A percentile compares a stretch with the other conserved stretches of the same genome.
These are phyloP conservation scores for Lasiurus borealis DNA, from an alignment of 2,113 vertebrate genomes.

Conservation along the genomic window DNA sequence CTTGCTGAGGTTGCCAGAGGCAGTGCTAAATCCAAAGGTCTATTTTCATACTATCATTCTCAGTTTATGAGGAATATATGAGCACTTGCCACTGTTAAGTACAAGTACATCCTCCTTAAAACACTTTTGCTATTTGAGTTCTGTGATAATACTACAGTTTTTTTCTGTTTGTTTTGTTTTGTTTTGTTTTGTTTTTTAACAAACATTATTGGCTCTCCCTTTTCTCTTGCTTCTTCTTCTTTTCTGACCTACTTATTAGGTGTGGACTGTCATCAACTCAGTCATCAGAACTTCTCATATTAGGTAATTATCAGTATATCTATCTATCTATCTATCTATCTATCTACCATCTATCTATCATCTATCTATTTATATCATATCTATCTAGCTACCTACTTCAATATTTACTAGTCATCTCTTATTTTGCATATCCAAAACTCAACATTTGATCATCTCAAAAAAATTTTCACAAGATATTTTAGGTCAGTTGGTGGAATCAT, in stretches of 20 bases:
- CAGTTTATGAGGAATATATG: not conserved
- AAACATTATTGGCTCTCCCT: not conserved
- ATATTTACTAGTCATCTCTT: not conserved
- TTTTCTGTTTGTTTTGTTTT: not conserved
- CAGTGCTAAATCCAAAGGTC: not conserved
- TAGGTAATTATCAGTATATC: no score
- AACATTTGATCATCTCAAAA: not conserved
- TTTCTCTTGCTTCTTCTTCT: not conserved
- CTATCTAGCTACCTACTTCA: not conserved
- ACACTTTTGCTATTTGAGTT: not conserved
- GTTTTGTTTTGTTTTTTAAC: not conserved
- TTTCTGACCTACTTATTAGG: not conserved
- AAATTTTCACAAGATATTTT: not conserved
- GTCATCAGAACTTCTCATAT: not conserved
- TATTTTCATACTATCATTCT: not conserved
- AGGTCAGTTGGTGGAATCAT: not conserved
- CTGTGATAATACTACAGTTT: not conserved
- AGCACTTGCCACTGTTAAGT: not conserved
- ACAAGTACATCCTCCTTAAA: not conserved
- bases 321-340: no score
- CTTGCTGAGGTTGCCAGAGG: not conserved
- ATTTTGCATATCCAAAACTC: not conserved
- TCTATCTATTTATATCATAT: not conserved
- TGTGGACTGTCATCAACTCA: not conserved
- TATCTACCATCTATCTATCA: not conserved